These are phyloP conservation scores for Paraescarpia echinospica DNA, from an alignment of 1,140 invertebrate genomes.

Conservation along the genomic window DNA sequence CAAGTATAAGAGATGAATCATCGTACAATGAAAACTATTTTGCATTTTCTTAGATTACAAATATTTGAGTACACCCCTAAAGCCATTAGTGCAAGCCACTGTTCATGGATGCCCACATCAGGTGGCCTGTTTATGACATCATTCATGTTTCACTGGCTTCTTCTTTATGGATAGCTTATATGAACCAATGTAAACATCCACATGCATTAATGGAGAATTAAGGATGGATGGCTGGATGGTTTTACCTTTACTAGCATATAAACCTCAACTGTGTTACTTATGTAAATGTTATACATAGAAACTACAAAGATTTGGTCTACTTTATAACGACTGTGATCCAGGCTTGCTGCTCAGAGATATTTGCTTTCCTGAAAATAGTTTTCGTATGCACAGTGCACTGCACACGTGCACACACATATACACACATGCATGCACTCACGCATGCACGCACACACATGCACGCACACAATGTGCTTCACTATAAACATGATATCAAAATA, in stretches of 20 bases:
- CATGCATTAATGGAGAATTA: background rate
- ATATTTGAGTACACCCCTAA: background rate
- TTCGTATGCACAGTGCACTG: too few relatives aligned
- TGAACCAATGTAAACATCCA: background rate
- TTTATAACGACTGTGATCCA: background rate
- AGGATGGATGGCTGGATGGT: background rate
- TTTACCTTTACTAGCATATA: background rate
- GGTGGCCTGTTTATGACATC: background rate
- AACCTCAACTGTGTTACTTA: background rate
- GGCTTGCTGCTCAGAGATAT: background rate
- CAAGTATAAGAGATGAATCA: background rate
- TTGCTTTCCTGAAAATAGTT: too few relatives aligned
- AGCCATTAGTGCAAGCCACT: background rate
- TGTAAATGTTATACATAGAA: background rate
- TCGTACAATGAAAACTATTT: background rate
- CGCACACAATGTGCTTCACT: background rate
- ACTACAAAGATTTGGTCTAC: background rate
- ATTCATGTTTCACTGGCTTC: background rate
- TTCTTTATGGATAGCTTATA: background rate
- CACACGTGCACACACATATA: too few relatives aligned
- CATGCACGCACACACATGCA: background rate
- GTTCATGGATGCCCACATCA: background rate
- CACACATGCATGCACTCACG: background rate
- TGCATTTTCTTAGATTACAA: background rate
- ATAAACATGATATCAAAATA: too few relatives aligned